A percentile compares a stretch with the other conserved stretches of the same genome.
phyloP scores from a whole-genome alignment of 2,797 vertebrate genomes.

The Chromobotia macracanthus region DNA sequence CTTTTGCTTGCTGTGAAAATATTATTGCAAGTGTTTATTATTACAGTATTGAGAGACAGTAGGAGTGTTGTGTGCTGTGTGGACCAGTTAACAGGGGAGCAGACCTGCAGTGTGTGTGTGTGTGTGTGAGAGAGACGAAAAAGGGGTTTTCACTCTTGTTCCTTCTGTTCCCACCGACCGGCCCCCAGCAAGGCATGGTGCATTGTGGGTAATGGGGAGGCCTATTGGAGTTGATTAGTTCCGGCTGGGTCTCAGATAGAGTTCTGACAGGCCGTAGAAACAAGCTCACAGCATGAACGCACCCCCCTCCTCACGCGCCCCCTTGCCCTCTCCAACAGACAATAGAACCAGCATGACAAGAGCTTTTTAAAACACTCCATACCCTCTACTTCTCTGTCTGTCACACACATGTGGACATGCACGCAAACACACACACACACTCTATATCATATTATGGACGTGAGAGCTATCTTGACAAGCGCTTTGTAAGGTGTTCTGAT shows the following conservation, averaged over 20 bases:
- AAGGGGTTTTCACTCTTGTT: slow-evolving; percentile 32
- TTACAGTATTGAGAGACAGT: slow-evolving; percentile 82
- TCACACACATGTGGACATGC: slow-evolving; percentile 37
- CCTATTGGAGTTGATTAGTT: slow-evolving; percentile 99
- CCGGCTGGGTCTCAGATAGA: slow-evolving; percentile 97
- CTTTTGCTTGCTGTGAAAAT: slow-evolving; percentile 83
- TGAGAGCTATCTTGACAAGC: slow-evolving; percentile 49
- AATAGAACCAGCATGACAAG: slow-evolving; percentile 77
- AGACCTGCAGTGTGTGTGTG: slow-evolving; percentile 53
- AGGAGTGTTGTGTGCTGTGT: slow-evolving; percentile 77
- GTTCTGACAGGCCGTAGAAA: slow-evolving; percentile 96
- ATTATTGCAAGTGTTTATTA: slow-evolving; percentile 88
- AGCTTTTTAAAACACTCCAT: slow-evolving; percentile 77
- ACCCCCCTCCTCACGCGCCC: slow-evolving; percentile 47
- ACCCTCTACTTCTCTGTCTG: slow-evolving; percentile 42
- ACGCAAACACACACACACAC: slow-evolving; percentile 22
- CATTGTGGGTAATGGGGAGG: slow-evolving; percentile 86
- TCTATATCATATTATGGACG: slow-evolving; percentile 51
- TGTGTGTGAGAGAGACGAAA: slow-evolving; percentile 51
- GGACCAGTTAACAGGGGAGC: slow-evolving; percentile 64
- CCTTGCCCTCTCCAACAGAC: slow-evolving; percentile 71
- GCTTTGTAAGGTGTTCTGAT: slow-evolving; percentile 51
- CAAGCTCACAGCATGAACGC: slow-evolving; percentile 80
- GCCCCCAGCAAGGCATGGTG: slow-evolving; percentile 76
- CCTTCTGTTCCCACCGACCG: slow-evolving; percentile 76